Evolutionary conservation across 2,888 invertebrate species (phyloP), one percentile per base, ranked within the genome.

Genomic region (Scelioninae gen. 2): DNA sequence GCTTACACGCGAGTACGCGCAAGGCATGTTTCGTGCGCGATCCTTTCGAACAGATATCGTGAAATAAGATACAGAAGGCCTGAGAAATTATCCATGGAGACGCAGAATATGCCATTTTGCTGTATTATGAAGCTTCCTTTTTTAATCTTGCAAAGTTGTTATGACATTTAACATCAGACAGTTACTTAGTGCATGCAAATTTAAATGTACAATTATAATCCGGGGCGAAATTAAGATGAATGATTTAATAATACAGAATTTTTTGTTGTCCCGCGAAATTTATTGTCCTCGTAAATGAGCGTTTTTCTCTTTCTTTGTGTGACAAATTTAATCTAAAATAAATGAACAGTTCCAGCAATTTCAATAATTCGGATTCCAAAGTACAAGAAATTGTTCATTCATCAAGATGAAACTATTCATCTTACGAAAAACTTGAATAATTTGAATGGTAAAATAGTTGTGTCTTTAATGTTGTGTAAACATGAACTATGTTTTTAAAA

Each of bases 1-100:
- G 61, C 63, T 70, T 72, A 70, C 73, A 74, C 72, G 72, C 68
- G 67, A 74, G 57, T 74, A 60, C 75, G 67, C 71, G 75, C 68
- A 70, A 67, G 33, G 65, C 52, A 69, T 71, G 58, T 71, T 73
- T 68, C 64, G 67, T 73, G 73, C 53, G 71, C 71, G 74, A 73
- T 64, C 61, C 65, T 71, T 68, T 53, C 61, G 18, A 13, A 1
- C 63, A 61, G 65, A 72, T 71, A 75, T 71, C 53, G 31, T 57
- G 55, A 65, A 69, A 74, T 48, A 68, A 72, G 65, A 65, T 60
- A 50, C 53, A 55, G 11, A 63, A 60, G 46, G 28, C 22, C 13
- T 13, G 33, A 72, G 50, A 55, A 74, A 69, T 64, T 68, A 72
- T 75, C 68, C 53, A 31, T 60, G 9, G 45, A 45, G 28, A 48